Conservation (phyloP, 2,888 invertebrate genomes). For the Epistrophe eligans region DNA sequence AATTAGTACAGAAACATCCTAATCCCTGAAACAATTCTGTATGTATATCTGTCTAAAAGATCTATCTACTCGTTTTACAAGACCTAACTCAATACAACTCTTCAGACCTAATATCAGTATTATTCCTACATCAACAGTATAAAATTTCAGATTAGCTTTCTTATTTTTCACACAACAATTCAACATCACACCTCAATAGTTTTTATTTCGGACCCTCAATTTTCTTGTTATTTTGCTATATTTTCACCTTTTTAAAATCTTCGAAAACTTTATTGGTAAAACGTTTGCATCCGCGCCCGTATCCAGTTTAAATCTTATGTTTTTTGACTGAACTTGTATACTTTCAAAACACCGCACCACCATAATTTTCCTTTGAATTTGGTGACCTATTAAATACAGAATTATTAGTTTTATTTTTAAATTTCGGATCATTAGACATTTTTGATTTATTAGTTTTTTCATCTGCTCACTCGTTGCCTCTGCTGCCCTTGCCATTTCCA, state of each 20-base stretch:
- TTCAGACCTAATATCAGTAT: not conserved
- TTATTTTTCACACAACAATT: not conserved
- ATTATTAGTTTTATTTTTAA: not conserved
- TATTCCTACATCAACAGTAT: not conserved
- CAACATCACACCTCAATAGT: constrained; percentile 2
- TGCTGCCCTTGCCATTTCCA: too few species aligned
- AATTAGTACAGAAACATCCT: not conserved
- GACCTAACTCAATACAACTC: constrained; percentile 1
- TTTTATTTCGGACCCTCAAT: constrained; percentile 24
- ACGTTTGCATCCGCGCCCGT: constrained; percentile 24
- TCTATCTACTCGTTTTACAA: not conserved
- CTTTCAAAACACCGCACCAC: not conserved
- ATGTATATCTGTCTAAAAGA: not conserved
- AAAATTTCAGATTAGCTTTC: not conserved
- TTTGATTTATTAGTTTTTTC: not conserved
- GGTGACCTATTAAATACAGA: not conserved
- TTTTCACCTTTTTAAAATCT: not conserved
- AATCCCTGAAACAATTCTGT: constrained; percentile 1
- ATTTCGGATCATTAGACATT: too few species aligned
- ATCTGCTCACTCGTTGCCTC: constrained; percentile 11
- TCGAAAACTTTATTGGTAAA: not conserved
- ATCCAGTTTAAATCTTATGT: constrained; percentile 3
- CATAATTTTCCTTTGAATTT: not conserved
- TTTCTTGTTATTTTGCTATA: not conserved
- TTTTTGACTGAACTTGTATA: too few species aligned